Base-by-base conservation (phyloP, 2,888 invertebrate species). In the Lasius platythorax region DNA sequence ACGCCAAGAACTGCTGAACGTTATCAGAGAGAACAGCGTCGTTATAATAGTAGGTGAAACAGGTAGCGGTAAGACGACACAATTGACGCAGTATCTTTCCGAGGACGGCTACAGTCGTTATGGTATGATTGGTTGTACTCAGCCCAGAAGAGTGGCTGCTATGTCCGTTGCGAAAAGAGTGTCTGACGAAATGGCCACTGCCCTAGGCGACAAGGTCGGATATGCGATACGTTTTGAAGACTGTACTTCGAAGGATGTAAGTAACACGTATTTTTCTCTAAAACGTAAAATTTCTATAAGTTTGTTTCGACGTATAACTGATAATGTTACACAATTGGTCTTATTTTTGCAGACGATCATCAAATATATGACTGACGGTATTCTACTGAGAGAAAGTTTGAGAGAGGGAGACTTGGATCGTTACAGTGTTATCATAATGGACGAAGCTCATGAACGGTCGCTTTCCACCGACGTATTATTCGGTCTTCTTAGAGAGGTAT, bases 141-240 rank as follows among this genome's bases (percentile, higher is more conserved):
- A 99, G 46, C 99, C 99, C 0, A 96, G 99, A 87, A 96, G 99
- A 96, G 99, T 99, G 0, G 99, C 99, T 66, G 99, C 99, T 87
- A 99, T 99, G 99, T 99, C 99, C 0, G 99, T 99, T 0, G 99
- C 99, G 0, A 99, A 99, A 95, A 97, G 99, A 92, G 99, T 99
- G 15, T 98, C 99, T 2, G 99, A 99, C 94, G 99, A 99, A 96
- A 99, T 99, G 99, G 96, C 97, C 53, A 98, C 98, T 0, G 97
- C 97, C 85, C 95, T 99, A 63, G 99, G 97, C 15, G 98, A 99
- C 87, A 98, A 99, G 94, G 98, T 99, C 11, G 99, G 99, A 18
- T 99, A 99, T 95, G 99, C 99, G 30, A 99, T 99, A 94, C 98
- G 99, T 92, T 99, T 99, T 95, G 99, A 99, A 95, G 99, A 99